These are phyloP conservation scores for Neopelma chrysocephalum DNA, from an alignment of 2,797 vertebrate species.

Conservation along the genomic window DNA sequence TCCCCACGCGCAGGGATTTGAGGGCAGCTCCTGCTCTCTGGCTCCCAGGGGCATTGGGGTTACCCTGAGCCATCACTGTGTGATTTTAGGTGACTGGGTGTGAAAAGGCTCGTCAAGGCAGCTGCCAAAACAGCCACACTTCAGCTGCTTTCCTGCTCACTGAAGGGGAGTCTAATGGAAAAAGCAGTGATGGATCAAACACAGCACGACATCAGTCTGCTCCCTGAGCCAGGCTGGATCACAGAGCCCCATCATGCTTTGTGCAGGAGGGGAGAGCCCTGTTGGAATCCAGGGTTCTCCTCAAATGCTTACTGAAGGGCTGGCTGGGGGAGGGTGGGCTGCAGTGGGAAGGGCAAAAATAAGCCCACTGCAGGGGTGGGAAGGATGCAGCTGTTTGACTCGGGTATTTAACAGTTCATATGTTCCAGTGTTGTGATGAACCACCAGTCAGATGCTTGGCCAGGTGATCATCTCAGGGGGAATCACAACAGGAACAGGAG, in stretches of 20 bases:
- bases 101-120: not conserved
- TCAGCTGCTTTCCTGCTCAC: not conserved
- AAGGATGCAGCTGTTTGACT: not conserved
- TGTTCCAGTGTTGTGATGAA: not conserved
- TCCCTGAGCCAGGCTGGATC: not conserved
- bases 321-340: not conserved
- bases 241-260: fast-evolving
- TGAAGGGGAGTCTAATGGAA: not conserved
- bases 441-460: not conserved
- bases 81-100: not conserved
- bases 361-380: not conserved
- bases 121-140: not conserved
- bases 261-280: fast-evolving
- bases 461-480: not conserved
- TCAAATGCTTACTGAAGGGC: not conserved
- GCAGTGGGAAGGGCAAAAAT: not conserved
- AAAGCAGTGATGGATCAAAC: not conserved
- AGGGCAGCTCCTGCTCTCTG: not conserved
- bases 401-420: not conserved
- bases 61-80: fast-evolving
- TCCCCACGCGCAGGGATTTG: not conserved
- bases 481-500: not conserved
- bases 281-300: not conserved
- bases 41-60: not conserved
- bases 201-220: not conserved